These are phyloP conservation scores for Ernsta delagoae DNA, from an alignment of 2,888 invertebrate genomes.

Conservation along the genomic window DNA sequence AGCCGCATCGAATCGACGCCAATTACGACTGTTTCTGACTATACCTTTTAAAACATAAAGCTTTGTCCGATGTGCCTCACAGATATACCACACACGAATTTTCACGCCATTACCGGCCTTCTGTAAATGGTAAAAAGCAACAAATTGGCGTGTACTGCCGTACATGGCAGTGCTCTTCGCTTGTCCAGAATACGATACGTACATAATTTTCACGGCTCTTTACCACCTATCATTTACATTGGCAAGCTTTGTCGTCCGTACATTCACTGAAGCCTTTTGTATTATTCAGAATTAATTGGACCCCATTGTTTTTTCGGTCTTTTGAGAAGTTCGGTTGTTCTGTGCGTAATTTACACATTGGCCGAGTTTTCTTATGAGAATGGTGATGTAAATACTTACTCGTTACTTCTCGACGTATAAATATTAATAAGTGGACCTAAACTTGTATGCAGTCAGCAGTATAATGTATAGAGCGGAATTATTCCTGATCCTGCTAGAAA, in stretches of 20 bases:
- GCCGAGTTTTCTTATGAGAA: constrained; percentile 30
- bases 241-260: constrained; percentile 37
- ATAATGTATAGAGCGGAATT: neutral
- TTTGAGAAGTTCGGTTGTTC: constrained; percentile 40
- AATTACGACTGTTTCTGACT: constrained; percentile 69
- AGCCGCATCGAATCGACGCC: constrained; percentile 62
- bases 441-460: constrained; percentile 9
- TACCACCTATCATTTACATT: constrained; percentile 39
- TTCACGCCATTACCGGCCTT: constrained; percentile 53
- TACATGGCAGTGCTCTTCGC: constrained; percentile 29
- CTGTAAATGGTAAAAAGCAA: constrained; percentile 33
- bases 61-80: constrained; percentile 50
- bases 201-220: constrained; percentile 44
- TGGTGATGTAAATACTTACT: neutral
- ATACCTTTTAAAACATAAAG: constrained; percentile 48
- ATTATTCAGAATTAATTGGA: constrained; percentile 56
- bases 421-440: constrained; percentile 20
- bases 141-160: constrained; percentile 34
- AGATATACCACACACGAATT: constrained; percentile 56
- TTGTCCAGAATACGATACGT: constrained; percentile 37
- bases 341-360: constrained; percentile 42
- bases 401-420: neutral
- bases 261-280: constrained; percentile 42
- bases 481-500: neutral
- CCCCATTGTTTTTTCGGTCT: constrained; percentile 43